These are phyloP conservation scores for Danaus melanippus DNA, from an alignment of 1,140 invertebrate genomes.

Conservation along the genomic window DNA sequence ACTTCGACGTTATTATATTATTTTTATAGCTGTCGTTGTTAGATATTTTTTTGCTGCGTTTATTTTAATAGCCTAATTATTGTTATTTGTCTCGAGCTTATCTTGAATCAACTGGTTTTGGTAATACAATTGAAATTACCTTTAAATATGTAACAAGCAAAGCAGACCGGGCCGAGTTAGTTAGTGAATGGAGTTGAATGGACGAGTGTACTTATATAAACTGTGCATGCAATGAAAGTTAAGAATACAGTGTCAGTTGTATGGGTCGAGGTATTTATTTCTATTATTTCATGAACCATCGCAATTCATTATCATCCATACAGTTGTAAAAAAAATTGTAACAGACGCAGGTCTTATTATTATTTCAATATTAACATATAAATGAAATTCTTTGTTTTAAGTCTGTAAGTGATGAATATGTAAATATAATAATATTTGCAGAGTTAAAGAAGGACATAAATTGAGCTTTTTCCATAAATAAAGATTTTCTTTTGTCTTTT, in stretches of 20 bases:
- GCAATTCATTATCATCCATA: constrained; percentile 14
- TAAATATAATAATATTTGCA: too few species aligned
- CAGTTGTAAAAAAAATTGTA: background rate
- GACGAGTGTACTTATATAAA: constrained; percentile 15
- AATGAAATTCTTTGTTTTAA: constrained; percentile 4
- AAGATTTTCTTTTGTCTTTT: too few species aligned
- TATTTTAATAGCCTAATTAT: too few species aligned
- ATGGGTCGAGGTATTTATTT: constrained; percentile 53
- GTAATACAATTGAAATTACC: too few species aligned
- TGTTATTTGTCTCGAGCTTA: too few species aligned
- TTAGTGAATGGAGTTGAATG: constrained; percentile 20
- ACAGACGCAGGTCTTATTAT: background rate
- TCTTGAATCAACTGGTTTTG: too few species aligned
- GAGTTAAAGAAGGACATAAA: too few species aligned
- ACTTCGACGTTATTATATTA: too few species aligned
- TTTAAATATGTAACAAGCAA: background rate
- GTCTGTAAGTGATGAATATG: background rate
- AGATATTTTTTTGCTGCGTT: too few species aligned
- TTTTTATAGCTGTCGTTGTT: too few species aligned
- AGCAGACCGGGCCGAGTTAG: constrained; percentile 10
- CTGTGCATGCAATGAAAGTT: constrained; percentile 33
- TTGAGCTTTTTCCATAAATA: too few species aligned
- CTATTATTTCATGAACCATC: constrained; percentile 22
- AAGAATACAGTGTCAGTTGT: constrained; percentile 36
- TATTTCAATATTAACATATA: background rate